A percentile compares a stretch with the other conserved stretches of the same genome.
Evolutionary conservation across 2,888 invertebrate genomes (phyloP).

Genomic region (Lydus trimaculatus): DNA sequence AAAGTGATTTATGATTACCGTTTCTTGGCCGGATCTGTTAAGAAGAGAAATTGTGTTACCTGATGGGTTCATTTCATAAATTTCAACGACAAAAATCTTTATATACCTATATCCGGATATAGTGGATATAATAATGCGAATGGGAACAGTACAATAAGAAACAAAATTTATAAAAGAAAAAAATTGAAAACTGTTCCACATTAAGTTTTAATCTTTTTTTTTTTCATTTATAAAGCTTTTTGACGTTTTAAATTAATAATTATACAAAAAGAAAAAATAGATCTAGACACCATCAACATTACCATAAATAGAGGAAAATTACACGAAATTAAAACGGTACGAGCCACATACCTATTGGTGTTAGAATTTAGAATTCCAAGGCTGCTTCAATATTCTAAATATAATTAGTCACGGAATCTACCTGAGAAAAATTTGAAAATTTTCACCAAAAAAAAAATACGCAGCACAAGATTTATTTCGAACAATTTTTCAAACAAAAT

Average conservation of each 20-base stretch:
- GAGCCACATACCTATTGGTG: constrained; percentile 9
- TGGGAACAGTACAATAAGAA: not conserved
- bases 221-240: not conserved
- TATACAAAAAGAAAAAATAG: not conserved
- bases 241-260: not conserved
- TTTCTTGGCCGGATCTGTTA: not conserved
- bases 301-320: constrained; percentile 16
- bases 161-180: not conserved
- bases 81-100: constrained; percentile 1
- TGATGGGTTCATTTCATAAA: constrained; percentile 6
- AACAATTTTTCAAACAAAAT: constrained; percentile 2
- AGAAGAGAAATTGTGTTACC: constrained; percentile 6
- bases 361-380: constrained; percentile 19
- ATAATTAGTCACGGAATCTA: constrained; percentile 3
- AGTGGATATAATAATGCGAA: not conserved
- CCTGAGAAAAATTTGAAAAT: not conserved
- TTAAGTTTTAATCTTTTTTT: not conserved
- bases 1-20: not conserved
- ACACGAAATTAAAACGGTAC: constrained; percentile 16
- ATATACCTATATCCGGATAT: not conserved
- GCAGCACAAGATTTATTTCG: not conserved
- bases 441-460: not conserved
- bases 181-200: not conserved
- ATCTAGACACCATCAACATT: constrained; percentile 6
- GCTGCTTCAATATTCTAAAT: constrained; percentile 1